These are phyloP conservation scores for Galemys pyrenaicus DNA, from an alignment of 2,113 vertebrate genomes.

Conservation along the genomic window DNA sequence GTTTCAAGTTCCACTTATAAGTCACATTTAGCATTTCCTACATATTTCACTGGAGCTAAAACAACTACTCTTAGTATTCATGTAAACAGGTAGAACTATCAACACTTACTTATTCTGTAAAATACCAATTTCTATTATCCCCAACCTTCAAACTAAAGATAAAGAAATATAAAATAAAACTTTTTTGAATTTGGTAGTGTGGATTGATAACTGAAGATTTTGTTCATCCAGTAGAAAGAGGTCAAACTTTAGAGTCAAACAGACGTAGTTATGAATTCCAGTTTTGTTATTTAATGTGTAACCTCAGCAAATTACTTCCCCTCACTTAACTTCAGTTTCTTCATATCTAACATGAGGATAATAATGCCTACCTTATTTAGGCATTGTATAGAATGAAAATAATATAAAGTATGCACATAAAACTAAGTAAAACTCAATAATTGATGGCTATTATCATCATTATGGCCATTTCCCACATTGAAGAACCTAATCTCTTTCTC, in stretches of 20 bases:
- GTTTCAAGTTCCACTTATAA: neutral
- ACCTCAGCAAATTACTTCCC: neutral
- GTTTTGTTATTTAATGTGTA: neutral
- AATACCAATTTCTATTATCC: neutral
- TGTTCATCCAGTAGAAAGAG: neutral
- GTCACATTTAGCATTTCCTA: neutral
- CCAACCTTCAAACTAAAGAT: neutral
- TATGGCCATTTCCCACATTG: neutral
- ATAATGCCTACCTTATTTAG: neutral
- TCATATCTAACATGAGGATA: neutral
- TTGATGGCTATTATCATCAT: neutral
- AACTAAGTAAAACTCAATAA: neutral
- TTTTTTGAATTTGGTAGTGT: neutral
- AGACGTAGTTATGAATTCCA: neutral
- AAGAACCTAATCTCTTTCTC: fast-evolving
- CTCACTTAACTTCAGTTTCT: neutral
- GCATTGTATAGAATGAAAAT: neutral
- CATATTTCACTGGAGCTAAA: neutral
- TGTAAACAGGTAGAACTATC: neutral
- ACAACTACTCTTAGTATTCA: neutral
- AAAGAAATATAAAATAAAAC: neutral
- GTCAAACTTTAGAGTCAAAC: neutral
- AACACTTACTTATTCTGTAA: neutral
- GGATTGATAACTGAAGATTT: neutral
- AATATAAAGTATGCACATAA: neutral